Conservation (phyloP, 2,113 vertebrate genomes). For the Oceanites oceanicus region DNA sequence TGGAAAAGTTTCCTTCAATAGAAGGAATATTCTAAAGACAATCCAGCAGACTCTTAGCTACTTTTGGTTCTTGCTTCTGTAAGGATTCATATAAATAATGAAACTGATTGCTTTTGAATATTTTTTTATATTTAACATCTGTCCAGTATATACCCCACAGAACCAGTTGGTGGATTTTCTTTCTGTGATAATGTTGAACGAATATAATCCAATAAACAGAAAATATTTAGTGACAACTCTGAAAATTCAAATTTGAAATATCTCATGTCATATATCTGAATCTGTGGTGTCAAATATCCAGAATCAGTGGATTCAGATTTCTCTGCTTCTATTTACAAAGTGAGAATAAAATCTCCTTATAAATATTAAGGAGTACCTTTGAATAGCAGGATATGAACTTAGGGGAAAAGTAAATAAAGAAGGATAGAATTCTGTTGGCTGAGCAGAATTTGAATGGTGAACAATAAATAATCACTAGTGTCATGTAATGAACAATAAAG, state of each 20-base stretch:
- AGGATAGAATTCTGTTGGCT: background rate
- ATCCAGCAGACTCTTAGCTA: background rate
- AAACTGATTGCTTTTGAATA: background rate
- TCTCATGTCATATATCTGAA: background rate
- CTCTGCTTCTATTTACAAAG: background rate
- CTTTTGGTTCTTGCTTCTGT: background rate
- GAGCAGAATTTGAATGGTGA: background rate
- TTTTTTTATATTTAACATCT: background rate
- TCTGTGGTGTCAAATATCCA: background rate
- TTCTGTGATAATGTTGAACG: background rate
- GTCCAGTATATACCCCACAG: background rate
- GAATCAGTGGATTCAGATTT: background rate
- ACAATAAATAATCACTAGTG: background rate
- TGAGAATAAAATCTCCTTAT: background rate
- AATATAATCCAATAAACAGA: background rate
- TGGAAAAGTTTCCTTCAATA: background rate
- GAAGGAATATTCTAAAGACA: background rate
- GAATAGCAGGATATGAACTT: background rate
- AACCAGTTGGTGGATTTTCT: background rate
- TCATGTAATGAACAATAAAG: background rate
- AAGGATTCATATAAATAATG: background rate
- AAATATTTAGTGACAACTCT: background rate
- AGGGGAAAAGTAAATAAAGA: background rate
- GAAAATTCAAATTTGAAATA: background rate
- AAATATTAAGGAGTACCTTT: background rate